Conservation (phyloP, 2,113 vertebrate species). For the Sander vitreus region DNA sequence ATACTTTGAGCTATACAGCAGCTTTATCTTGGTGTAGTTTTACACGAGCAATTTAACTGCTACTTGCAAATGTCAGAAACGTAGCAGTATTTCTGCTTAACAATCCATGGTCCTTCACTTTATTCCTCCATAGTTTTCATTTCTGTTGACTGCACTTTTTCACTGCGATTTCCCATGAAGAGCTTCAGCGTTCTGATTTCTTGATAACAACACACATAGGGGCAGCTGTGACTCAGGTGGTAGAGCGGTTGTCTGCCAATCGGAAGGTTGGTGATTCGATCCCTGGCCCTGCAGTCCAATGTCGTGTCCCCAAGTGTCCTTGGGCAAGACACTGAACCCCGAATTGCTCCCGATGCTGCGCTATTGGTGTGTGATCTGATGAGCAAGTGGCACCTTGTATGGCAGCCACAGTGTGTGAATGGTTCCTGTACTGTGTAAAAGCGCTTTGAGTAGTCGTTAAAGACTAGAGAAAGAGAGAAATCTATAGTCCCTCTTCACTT, state of each 20-base stretch:
- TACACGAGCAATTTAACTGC: not conserved
- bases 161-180: constrained; percentile 11
- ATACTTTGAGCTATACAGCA: not conserved
- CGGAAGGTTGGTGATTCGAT: no score
- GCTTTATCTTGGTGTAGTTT: not conserved
- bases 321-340: no score
- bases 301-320: no score
- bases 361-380: no score
- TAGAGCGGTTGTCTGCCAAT: no score
- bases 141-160: not conserved
- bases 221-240: no score
- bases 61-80: constrained; percentile 4
- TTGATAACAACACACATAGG: not conserved
- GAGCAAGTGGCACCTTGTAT: no score
- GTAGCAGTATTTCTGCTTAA: not conserved
- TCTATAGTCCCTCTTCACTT: constrained; percentile 23
- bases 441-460: no score
- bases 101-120: not conserved
- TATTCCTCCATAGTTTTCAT: constrained; percentile 1
- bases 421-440: no score
- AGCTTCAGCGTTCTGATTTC: constrained; percentile 28
- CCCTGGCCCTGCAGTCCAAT: no score
- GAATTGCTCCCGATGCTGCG: no score
- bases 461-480: constrained; percentile 12
- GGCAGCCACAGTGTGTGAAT: no score